A percentile compares a stretch with the other conserved stretches of the same genome.
These are phyloP conservation scores for Siniperca undulata DNA, from an alignment of 2,797 vertebrate genomes.

Conservation along the genomic window DNA sequence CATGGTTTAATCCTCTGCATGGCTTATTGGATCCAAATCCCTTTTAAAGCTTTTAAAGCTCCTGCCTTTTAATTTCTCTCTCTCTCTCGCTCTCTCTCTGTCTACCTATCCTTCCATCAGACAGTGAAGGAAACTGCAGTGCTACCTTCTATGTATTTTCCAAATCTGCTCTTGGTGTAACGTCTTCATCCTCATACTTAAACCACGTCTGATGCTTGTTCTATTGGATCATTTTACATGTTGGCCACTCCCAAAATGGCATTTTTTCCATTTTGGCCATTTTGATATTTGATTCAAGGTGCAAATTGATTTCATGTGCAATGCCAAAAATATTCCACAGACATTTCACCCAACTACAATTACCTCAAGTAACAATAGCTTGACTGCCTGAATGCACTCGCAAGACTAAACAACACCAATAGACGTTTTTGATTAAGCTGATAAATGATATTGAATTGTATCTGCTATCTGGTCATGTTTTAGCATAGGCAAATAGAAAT, in stretches of 20 bases:
- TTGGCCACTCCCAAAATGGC: neutral
- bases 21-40: constrained; percentile 87
- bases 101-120: constrained; percentile 35
- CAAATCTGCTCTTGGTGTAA: constrained; percentile 4
- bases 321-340: neutral
- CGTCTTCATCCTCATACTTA: neutral
- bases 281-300: neutral
- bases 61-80: constrained; percentile 78
- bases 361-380: neutral
- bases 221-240: neutral
- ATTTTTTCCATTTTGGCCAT: neutral
- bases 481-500: neutral
- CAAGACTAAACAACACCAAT: neutral
- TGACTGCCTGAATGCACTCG: neutral
- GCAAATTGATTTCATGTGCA: constrained; percentile 7
- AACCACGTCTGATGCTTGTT: constrained; percentile 1
- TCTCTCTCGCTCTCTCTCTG: constrained; percentile 25
- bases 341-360: neutral
- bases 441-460: neutral
- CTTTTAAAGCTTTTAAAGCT: constrained; percentile 83
- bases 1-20: constrained; percentile 83
- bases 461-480: neutral
- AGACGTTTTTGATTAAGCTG: neutral
- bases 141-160: neutral
- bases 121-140: constrained; percentile 11